These are phyloP conservation scores for Gallinago nigripennis DNA, from an alignment of 2,797 vertebrate species.

Conservation along the genomic window DNA sequence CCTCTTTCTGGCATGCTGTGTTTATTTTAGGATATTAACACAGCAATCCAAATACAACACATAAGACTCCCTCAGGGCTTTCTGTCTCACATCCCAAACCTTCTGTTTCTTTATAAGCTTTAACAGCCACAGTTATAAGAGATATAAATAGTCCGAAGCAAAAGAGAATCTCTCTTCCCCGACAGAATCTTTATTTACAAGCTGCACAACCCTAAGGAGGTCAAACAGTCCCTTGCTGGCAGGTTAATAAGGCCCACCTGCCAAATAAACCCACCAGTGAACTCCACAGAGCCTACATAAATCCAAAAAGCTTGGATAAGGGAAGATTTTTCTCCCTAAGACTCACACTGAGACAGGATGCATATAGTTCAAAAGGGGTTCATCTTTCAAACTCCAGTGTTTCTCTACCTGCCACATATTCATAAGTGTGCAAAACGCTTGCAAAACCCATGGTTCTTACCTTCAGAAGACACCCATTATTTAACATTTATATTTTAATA, in stretches of 20 bases:
- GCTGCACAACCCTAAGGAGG: constrained; percentile 35
- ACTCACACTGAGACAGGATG: neutral
- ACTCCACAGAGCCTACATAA: constrained; percentile 22
- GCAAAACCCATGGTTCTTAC: neutral
- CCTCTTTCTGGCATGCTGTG: constrained; percentile 28
- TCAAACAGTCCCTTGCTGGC: constrained; percentile 56
- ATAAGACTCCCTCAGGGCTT: constrained; percentile 55
- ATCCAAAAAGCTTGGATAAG: neutral
- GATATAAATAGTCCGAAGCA: constrained; percentile 64
- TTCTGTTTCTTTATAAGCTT: constrained; percentile 63
- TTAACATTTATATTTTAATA: neutral
- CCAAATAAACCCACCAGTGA: constrained; percentile 53
- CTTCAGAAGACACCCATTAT: neutral
- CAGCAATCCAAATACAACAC: constrained; percentile 57
- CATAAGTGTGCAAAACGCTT: neutral
- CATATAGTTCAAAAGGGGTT: constrained; percentile 2
- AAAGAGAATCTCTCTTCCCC: constrained; percentile 54
- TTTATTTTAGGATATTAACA: constrained; percentile 68
- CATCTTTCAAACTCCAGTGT: neutral
- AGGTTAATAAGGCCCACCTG: constrained; percentile 66
- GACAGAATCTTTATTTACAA: constrained; percentile 67
- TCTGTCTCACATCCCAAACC: constrained; percentile 65
- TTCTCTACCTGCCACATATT: neutral
- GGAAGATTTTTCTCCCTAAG: neutral
- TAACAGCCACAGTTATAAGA: constrained; percentile 55